phyloP scores from a whole-genome alignment of 1,140 invertebrate genomes.

The Drosophila ironensis region DNA sequence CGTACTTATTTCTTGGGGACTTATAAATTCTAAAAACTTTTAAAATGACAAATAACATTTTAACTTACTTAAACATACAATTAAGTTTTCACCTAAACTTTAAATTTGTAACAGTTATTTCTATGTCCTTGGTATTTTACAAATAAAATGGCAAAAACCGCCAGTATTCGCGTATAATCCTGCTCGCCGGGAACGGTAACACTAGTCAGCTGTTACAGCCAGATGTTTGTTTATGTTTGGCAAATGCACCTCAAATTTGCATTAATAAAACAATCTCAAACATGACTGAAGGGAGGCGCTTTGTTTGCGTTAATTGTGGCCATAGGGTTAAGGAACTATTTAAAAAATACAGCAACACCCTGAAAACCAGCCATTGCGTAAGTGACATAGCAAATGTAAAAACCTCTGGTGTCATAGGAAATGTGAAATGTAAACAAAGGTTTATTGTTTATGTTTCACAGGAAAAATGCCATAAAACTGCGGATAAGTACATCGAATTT shows the following conservation, averaged over 20 bases:
- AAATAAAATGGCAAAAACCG: too few species aligned
- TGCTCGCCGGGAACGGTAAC: not conserved
- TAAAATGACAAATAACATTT: too few species aligned
- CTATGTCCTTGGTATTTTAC: not conserved
- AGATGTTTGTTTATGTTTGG: conserved; percentile 13
- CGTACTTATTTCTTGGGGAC: not conserved
- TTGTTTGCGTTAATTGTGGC: conserved; percentile 88
- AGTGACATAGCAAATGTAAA: conserved; percentile 50
- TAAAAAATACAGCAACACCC: conserved; percentile 86
- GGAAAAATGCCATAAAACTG: conserved; percentile 87
- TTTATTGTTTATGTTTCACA: conserved; percentile 68
- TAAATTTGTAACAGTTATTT: not conserved
- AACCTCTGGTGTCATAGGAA: too few species aligned
- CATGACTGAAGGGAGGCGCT: conserved; percentile 51
- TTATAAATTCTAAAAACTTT: not conserved
- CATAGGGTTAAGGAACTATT: conserved; percentile 85
- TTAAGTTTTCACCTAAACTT: not conserved
- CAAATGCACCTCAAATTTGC: not conserved
- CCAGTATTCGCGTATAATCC: not conserved
- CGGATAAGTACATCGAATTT: conserved; percentile 95
- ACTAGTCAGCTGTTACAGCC: conserved; percentile 12
- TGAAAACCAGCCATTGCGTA: conserved; percentile 89
- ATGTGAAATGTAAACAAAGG: not conserved
- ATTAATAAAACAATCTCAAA: not conserved
- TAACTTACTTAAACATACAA: too few species aligned